Percentiles rank a stretch among this genome's conserved stretches.
phyloP scores from a whole-genome alignment of 1,140 invertebrate genomes.

The Polypedilum pembai region DNA sequence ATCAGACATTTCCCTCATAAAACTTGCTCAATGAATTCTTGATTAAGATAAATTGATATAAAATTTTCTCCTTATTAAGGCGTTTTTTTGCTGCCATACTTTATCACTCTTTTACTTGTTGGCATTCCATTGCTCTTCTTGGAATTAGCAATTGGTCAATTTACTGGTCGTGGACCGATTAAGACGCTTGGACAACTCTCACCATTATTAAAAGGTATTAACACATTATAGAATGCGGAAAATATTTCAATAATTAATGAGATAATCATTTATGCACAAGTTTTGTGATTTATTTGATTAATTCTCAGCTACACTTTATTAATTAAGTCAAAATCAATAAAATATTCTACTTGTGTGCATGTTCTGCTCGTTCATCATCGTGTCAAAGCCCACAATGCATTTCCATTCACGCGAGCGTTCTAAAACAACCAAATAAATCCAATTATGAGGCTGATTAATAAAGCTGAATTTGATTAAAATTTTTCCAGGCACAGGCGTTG shows the following conservation, averaged over 20 bases:
- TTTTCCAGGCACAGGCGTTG: slow-evolving; percentile 65
- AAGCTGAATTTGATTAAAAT: slow-evolving; percentile 18
- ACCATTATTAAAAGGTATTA: slow-evolving; percentile 74
- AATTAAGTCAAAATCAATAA: slow-evolving; percentile 10
- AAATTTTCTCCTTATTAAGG: slow-evolving; percentile 49
- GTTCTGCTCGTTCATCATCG: not conserved
- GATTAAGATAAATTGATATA: slow-evolving; percentile 23
- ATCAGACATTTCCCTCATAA: not conserved
- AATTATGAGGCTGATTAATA: not conserved
- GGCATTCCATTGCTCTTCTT: slow-evolving; percentile 77
- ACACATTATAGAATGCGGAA: slow-evolving; percentile 1
- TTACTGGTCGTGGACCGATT: slow-evolving; percentile 71
- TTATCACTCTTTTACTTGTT: slow-evolving; percentile 69
- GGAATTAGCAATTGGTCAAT: slow-evolving; percentile 75
- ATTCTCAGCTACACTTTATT: not conserved
- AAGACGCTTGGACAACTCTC: slow-evolving; percentile 74
- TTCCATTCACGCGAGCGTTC: not conserved
- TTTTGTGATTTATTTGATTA: not conserved
- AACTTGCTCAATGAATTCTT: not conserved
- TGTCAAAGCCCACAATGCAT: not conserved
- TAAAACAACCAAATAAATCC: not conserved
- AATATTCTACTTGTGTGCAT: not conserved
- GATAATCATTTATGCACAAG: not conserved
- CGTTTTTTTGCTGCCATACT: slow-evolving; percentile 76
- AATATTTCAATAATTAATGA: not conserved